Evolutionary conservation across 2,797 vertebrate genomes (phyloP), one percentile per base, ranked within the genome.

Genomic region (Trachurus trachurus): DNA sequence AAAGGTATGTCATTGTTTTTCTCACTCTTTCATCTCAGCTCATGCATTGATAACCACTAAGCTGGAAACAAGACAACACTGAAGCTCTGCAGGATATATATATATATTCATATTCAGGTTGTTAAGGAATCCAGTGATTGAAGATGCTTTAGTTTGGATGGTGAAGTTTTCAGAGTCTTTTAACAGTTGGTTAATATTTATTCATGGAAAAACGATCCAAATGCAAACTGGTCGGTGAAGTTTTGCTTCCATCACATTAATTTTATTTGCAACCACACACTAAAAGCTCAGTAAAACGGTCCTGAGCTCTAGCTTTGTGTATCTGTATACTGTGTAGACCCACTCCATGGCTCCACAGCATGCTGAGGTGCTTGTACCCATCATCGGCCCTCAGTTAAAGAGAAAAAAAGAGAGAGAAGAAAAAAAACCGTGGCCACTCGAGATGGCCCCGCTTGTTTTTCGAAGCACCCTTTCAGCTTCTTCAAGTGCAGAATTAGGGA

Each of bases 381-480:
- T 74, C 9, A 56, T 81, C 44, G 42, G 66, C 73, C 67, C 69
- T 73, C 53, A 57, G 42, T 86, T 72, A 1, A 37, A 37, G 8
- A 37, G 6, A 34, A 34, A 34, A 34, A 34, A 34, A 34, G 31
- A 34, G 31, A 34, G 5, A 6, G 31, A 26, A 26, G 26, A 26
- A 26, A 76, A 69, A 80, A 86, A 74, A 82, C 68, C 10, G 31
- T 82, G 86, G 87, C 90, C 87, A 90, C 69, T 80, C 79, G 87
- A 92, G 89, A 89, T 80, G 85, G 66, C 37, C 74, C 66, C 31
- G 61, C 76, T 85, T 92, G 87, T 92, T 91, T 92, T 90, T 84
- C 64, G 84, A 91, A 90, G 85, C 80, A 61, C 82, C 83, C 79
- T 90, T 69, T 83, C 81, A 89, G 85, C 84, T 90, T 83, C 83